Evolutionary conservation across 2,888 invertebrate species (phyloP).

Genomic region (Gymnoscelis rufifasciata): DNA sequence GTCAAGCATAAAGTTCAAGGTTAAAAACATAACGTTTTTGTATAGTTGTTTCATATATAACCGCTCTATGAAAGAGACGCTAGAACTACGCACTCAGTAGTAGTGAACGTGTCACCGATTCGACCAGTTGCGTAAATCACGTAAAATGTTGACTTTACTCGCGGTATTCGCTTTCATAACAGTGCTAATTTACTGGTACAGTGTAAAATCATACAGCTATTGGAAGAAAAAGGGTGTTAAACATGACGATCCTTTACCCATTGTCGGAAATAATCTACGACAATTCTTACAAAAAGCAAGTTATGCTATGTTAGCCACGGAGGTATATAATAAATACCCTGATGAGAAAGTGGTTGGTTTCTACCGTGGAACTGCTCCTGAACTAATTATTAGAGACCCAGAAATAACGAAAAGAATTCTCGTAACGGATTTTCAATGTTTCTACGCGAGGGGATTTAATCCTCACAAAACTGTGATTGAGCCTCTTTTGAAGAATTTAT

Average conservation of each 20-base stretch:
- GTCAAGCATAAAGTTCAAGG: no score
- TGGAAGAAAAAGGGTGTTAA: slow-evolving; percentile 60
- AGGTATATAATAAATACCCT: slow-evolving; percentile 55
- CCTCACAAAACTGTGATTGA: slow-evolving; percentile 56
- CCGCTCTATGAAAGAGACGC: no score
- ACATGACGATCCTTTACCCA: slow-evolving; percentile 55
- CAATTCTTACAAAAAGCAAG: slow-evolving; percentile 54
- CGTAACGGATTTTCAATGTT: slow-evolving; percentile 55
- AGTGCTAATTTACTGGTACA: slow-evolving; percentile 11
- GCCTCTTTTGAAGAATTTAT: slow-evolving; percentile 60
- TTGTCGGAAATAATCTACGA: slow-evolving; percentile 52
- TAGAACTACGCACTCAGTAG: background rate
- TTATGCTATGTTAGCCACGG: slow-evolving; percentile 56
- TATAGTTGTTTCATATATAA: no score
- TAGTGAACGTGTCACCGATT: background rate
- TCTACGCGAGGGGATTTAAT: slow-evolving; percentile 56
- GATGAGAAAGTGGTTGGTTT: slow-evolving; percentile 63
- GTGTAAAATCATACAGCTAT: slow-evolving; percentile 38
- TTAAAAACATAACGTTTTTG: no score
- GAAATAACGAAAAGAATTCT: slow-evolving; percentile 59
- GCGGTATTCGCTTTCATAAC: slow-evolving; percentile 5
- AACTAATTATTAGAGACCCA: slow-evolving; percentile 61
- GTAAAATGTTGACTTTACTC: slow-evolving; percentile 9
- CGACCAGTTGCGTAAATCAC: slow-evolving; percentile 8
- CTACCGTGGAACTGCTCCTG: slow-evolving; percentile 51